A percentile compares a stretch with the other conserved stretches of the same genome.
Conservation (phyloP, 2,113 vertebrate genomes). For the Scomber scombrus region DNA sequence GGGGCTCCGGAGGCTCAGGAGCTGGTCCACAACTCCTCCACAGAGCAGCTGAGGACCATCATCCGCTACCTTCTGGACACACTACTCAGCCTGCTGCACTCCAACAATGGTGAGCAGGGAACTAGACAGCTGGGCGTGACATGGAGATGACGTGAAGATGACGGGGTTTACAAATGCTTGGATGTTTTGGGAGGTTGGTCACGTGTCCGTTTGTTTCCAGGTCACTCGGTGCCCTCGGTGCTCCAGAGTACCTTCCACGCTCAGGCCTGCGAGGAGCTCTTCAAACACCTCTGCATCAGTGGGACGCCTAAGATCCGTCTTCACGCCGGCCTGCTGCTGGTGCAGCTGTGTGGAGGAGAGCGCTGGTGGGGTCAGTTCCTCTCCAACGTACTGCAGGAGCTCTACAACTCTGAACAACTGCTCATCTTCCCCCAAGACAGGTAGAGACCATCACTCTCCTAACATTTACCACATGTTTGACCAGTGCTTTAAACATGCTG, state of each 20-base stretch:
- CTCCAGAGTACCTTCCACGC: slow-evolving; percentile 97
- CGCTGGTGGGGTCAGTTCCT: slow-evolving; percentile 99
- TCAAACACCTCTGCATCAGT: slow-evolving; percentile 98
- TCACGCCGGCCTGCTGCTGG: slow-evolving; percentile 95
- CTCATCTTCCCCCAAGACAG: slow-evolving; percentile 99
- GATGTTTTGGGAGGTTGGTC: not conserved
- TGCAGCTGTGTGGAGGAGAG: slow-evolving; percentile 97
- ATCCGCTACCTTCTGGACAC: slow-evolving; percentile 98
- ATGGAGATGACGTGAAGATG: too few relatives aligned
- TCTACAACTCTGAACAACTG: slow-evolving; percentile 98
- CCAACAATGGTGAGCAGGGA: slow-evolving; percentile 91
- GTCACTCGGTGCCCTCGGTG: slow-evolving; percentile 95
- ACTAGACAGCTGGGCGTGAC: not conserved
- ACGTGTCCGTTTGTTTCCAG: slow-evolving; percentile 67
- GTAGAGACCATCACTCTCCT: slow-evolving; percentile 70
- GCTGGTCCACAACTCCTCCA: slow-evolving; percentile 94
- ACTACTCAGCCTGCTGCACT: slow-evolving; percentile 96
- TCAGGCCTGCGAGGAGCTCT: slow-evolving; percentile 97
- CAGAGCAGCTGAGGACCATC: slow-evolving; percentile 96
- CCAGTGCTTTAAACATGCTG: too few relatives aligned
- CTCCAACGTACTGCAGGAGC: slow-evolving; percentile 97
- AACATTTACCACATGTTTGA: not conserved
- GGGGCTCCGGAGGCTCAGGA: slow-evolving; percentile 87
- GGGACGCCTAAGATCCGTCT: slow-evolving; percentile 97
- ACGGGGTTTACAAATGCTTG: not conserved